Evolutionary conservation across 2,888 invertebrate species (phyloP).

Genomic region (Polia nebulosa): DNA sequence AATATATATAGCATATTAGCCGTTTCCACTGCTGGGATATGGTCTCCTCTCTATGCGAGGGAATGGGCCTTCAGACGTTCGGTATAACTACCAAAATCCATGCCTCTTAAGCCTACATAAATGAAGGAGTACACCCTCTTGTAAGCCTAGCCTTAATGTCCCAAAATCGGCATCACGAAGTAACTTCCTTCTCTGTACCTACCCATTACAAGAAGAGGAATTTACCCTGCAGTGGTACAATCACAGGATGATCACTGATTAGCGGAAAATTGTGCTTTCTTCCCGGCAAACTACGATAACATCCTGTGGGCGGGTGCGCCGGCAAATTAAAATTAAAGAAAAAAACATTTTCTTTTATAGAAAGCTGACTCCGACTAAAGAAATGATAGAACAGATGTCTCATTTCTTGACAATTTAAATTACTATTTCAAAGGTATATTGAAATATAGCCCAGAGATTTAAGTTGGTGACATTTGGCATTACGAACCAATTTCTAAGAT

Average conservation of each 20-base stretch:
- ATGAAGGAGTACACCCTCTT: no score
- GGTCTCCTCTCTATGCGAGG: no score
- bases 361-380: background rate
- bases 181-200: background rate
- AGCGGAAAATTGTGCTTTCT: constrained; percentile 3
- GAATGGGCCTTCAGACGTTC: no score
- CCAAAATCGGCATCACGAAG: background rate
- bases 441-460: no score
- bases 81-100: no score
- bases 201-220: background rate
- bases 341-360: constrained; percentile 12
- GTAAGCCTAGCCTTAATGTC: background rate
- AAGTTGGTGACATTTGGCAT: background rate
- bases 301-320: constrained; percentile 13
- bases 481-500: background rate
- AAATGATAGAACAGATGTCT: background rate
- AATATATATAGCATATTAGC: no score
- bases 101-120: no score
- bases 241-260: background rate
- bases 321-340: constrained; percentile 22
- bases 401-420: no score
- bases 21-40: no score
- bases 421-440: background rate
- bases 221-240: background rate
- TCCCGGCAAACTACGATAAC: constrained; percentile 16